These are phyloP conservation scores for Ursus arctos DNA, from an alignment of 2,113 vertebrate genomes.

Conservation along the genomic window DNA sequence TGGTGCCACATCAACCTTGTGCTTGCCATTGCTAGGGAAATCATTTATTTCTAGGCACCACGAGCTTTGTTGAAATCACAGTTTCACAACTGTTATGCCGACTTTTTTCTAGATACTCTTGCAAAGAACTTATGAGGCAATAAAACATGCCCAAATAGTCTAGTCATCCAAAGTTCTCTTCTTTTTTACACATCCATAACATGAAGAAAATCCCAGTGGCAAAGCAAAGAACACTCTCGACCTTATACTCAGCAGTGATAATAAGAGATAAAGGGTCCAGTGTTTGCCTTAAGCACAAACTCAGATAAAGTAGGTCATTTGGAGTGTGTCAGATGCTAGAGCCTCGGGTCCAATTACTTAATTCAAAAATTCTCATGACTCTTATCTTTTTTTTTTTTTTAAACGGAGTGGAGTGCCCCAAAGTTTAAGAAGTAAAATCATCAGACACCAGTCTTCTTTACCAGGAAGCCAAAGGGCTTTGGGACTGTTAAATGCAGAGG, in stretches of 20 bases:
- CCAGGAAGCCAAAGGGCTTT: background rate
- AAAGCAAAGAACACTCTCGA: background rate
- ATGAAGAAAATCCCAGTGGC: background rate
- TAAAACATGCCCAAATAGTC: background rate
- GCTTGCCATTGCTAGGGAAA: background rate
- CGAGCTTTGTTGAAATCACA: background rate
- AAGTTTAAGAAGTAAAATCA: conserved; percentile 35
- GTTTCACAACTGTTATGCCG: background rate
- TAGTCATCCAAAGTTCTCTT: background rate
- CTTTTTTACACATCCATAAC: background rate
- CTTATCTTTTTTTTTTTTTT: background rate
- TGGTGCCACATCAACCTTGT: background rate
- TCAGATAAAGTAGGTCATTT: background rate
- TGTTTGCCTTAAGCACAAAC: background rate
- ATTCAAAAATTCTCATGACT: background rate
- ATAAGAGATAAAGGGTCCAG: background rate
- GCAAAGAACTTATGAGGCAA: background rate
- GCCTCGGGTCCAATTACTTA: background rate
- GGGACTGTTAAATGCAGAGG: background rate
- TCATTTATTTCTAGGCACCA: background rate
- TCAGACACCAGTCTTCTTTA: background rate
- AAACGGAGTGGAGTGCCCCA: background rate
- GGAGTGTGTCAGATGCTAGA: background rate
- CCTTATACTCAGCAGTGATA: background rate
- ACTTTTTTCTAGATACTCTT: background rate